A percentile compares a stretch with the other conserved stretches of the same genome.
phyloP scores from a whole-genome alignment of 1,140 invertebrate genomes.

The Bradysia coprophila region DNA sequence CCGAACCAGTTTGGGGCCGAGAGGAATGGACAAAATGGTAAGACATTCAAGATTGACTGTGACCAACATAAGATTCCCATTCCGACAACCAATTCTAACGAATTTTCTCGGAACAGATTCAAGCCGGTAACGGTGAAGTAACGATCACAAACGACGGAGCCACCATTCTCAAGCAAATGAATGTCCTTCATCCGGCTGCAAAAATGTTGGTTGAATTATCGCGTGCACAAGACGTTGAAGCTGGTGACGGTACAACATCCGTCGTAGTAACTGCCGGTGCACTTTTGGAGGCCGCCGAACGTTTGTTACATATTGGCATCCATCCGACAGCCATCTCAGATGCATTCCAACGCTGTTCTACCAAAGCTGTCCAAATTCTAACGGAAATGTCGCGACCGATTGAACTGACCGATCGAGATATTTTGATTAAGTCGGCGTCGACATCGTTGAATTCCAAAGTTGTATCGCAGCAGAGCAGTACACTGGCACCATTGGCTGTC shows the following conservation, averaged over 20 bases:
- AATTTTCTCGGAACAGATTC: too few species aligned
- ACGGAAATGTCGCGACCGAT: slow-evolving; percentile 72
- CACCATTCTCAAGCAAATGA: slow-evolving; percentile 98
- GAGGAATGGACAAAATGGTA: slow-evolving; percentile 99
- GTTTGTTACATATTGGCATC: slow-evolving; percentile 83
- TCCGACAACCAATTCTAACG: too few species aligned
- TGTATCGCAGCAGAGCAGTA: slow-evolving; percentile 90
- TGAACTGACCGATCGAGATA: slow-evolving; percentile 71
- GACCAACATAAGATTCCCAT: too few species aligned
- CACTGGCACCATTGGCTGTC: slow-evolving; percentile 91
- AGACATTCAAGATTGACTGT: slow-evolving; percentile 6
- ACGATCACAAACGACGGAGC: slow-evolving; percentile 99
- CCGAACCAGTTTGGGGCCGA: slow-evolving; percentile 91
- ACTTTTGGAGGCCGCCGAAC: slow-evolving; percentile 84
- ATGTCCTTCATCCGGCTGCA: slow-evolving; percentile 94
- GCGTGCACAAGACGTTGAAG: slow-evolving; percentile 96
- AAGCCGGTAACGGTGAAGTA: slow-evolving; percentile 91
- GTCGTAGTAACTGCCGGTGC: slow-evolving; percentile 94
- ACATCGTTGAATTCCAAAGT: slow-evolving; percentile 98
- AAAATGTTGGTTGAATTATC: slow-evolving; percentile 99
- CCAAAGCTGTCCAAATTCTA: slow-evolving; percentile 72
- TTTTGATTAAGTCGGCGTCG: slow-evolving; percentile 82
- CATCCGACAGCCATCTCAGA: slow-evolving; percentile 97
- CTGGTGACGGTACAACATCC: slow-evolving; percentile 97
- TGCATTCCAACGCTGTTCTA: slow-evolving; percentile 81